A percentile compares a stretch with the other conserved stretches of the same genome.
Evolutionary conservation across 2,797 vertebrate species (phyloP).

Genomic region (Sparidentex hasta): DNA sequence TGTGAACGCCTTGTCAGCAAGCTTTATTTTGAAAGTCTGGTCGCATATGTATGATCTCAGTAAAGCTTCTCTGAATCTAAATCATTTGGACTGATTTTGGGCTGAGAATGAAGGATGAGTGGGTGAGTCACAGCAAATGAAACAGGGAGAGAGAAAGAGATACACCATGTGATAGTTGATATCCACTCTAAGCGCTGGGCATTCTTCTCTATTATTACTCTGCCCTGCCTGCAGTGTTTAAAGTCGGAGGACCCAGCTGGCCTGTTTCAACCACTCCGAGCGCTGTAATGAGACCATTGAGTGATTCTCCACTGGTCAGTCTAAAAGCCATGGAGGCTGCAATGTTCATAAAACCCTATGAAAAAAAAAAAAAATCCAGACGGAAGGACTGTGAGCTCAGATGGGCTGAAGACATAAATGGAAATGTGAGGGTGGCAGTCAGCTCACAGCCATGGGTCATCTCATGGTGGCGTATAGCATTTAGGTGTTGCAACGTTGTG

Average conservation of each 20-base stretch:
- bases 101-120: background rate
- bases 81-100: background rate
- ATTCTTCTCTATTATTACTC: background rate
- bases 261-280: constrained; percentile 8
- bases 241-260: constrained; percentile 9
- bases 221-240: constrained; percentile 5
- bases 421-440: background rate
- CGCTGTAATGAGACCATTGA: background rate
- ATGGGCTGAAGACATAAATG: background rate
- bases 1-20: too few species aligned
- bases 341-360: background rate
- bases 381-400: background rate
- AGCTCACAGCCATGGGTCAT: background rate
- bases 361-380: background rate
- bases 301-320: background rate
- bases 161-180: background rate
- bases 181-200: background rate
- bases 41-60: background rate
- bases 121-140: background rate
- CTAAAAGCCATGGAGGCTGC: background rate
- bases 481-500: background rate
- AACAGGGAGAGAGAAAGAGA: too few species aligned
- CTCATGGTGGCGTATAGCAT: background rate
- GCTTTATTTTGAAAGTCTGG: too few species aligned
- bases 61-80: background rate